Base-by-base conservation (phyloP, 2,113 vertebrate genomes). In the Esox niger region DNA sequence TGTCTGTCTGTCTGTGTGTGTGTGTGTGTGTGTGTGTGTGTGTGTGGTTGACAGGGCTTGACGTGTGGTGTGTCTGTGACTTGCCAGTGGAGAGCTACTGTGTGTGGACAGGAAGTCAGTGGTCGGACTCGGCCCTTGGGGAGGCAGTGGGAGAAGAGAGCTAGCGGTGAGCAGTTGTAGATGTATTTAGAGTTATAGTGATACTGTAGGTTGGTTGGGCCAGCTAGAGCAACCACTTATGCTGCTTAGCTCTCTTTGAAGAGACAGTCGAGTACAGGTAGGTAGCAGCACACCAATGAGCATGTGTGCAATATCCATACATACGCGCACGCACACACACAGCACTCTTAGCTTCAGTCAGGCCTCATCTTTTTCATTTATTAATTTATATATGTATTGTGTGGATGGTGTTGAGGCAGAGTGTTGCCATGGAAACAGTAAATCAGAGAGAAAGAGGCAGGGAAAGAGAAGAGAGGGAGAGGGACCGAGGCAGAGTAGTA, bases 401-500 rank as follows among this genome's bases (percentile, higher is more conserved):
- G 46, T 76, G 78, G 66, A 72, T 46, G 32, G 73, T 77, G 78
- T 81, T 69, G 83, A 84, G 80, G 77, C 74, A 80, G 65, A 46
- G 64, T 60, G 84, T 90, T 88, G 61, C 88, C 83, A 89, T 90
- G 82, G 89, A 84, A 89, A 90, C 89, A 84, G 77, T 73, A 80
- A 76, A 67, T 74, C 68, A 58, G 68, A n/a, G n/a, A n/a, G n/a
- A n/a, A n/a, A n/a, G n/a, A n/a, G n/a, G n/a, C n/a, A n/a, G n/a
- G n/a, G n/a, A 65, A 38, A 62, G 69, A 38, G 59, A 62, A 54
- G 35, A 67, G 64, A 59, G 66, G 55, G 54, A 67, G 57, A 64
- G 57, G 55, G 46, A 25, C 13, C 21, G 59, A 55, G 30, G 57
- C 33, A 63, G 64, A 67, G 33, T n/a, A 60, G 29, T 32, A 43